A percentile compares a stretch with the other conserved stretches of the same genome.
phyloP scores from a whole-genome alignment of 2,797 vertebrate genomes.

The Mallotus villosus region DNA sequence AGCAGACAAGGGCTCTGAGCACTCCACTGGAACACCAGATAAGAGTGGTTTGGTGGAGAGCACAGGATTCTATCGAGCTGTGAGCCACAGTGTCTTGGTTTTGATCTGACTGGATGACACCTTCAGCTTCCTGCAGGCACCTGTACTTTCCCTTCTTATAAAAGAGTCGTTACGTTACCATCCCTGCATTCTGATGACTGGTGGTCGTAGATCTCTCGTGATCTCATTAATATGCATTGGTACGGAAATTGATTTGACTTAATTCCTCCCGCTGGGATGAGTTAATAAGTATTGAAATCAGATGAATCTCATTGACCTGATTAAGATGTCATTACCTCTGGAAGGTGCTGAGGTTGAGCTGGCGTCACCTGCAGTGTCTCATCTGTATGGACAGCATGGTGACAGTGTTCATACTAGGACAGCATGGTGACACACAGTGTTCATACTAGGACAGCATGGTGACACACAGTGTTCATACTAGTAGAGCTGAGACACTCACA shows the following conservation, averaged over 20 bases:
- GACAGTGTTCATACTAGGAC: constrained; percentile 27
- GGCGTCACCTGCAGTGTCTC: constrained; percentile 26
- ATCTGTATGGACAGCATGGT: constrained; percentile 27
- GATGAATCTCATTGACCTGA: constrained; percentile 25
- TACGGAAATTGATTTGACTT: constrained; percentile 10
- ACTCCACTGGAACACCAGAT: constrained; percentile 41
- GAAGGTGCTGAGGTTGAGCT: constrained; percentile 7
- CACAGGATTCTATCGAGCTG: constrained; percentile 9
- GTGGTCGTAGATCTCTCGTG: constrained; percentile 12
- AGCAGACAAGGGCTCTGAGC: constrained; percentile 29
- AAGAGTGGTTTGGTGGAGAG: constrained; percentile 18
- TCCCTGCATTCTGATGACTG: constrained; percentile 15
- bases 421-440: constrained; percentile 22
- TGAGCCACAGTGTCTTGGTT: constrained; percentile 2
- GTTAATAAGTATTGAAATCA: constrained; percentile 12
- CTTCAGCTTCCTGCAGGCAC: background rate
- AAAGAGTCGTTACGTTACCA: background rate
- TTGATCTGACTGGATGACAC: constrained; percentile 23
- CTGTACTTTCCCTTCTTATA: background rate
- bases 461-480: constrained; percentile 26
- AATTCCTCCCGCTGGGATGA: background rate
- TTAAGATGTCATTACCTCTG: constrained; percentile 19
- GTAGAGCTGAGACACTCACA: constrained; percentile 24
- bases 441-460: too few relatives aligned
- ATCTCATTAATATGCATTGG: constrained; percentile 18